Base-by-base conservation (phyloP, 1,140 invertebrate species). In the Calliopsis andreniformis region DNA sequence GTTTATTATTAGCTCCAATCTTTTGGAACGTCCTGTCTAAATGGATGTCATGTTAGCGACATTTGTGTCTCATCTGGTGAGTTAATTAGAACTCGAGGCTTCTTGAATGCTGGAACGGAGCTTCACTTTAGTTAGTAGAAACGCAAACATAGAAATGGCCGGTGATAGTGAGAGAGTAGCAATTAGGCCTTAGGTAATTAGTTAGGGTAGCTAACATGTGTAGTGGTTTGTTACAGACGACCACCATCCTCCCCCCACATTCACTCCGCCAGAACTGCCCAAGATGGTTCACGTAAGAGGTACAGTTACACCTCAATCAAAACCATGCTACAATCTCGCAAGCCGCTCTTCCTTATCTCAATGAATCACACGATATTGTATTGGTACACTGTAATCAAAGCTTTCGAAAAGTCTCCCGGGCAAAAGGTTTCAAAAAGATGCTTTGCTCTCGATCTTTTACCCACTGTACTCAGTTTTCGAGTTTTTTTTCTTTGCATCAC, bases 221-320 rank as follows among this genome's bases (percentile, higher is more conserved):
- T 94, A 94, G 94, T 93, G 93, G 92, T 95, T 94, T 96, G 95
- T 96, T 97, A 94, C 96, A 97, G 96, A 97, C 96, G 96, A 97
- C 94, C 96, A 96, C 94, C 96, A 97, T 94, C 96, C 96, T 95
- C 96, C 96, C 93, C 96, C 96, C 93, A 97, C 96, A 94, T 98
- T 97, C 94, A 98, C 97, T 94, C 97, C 97, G 94, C 97, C 97
- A 95, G 97, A 98, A 96, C 96, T 98, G 94, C 97, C 97, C 94
- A 98, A 98, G 95, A 96, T 97, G 95, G 96, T 97, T 95, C 97
- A 98, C 96, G 95, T 97, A 93, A 95, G 97, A 97, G 96, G 97
- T 97, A 97, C 93, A 93, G 92, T 90, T 87, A 88, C 82, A 90
- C 90, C 91, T 90, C 91, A 88, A 86, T 90, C 87, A 90, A 90